A percentile compares a stretch with the other conserved stretches of the same genome.
Evolutionary conservation across 2,888 invertebrate species (phyloP).

Genomic region (Sialis fuliginosa): DNA sequence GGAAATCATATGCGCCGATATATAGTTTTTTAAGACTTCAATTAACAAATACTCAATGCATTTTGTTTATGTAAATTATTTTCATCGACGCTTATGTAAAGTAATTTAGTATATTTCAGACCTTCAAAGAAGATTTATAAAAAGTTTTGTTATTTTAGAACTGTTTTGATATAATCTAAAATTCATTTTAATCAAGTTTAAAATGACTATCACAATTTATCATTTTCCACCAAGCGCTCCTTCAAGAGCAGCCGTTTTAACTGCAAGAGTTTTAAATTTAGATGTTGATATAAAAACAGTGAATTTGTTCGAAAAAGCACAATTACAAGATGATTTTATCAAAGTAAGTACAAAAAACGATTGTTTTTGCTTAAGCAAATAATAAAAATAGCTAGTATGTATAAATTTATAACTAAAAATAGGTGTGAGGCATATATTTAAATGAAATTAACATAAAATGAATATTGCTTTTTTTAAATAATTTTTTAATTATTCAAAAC

Average conservation of each 20-base stretch:
- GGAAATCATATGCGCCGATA: too few relatives aligned
- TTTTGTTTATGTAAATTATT: too few relatives aligned
- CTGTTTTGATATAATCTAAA: too few relatives aligned
- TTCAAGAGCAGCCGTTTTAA: conserved; percentile 39
- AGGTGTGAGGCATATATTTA: not conserved
- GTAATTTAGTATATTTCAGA: too few relatives aligned
- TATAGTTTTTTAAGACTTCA: too few relatives aligned
- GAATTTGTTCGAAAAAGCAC: conserved; percentile 38
- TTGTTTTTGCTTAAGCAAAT: too few relatives aligned
- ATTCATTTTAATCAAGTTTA: too few relatives aligned
- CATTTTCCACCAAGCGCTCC: conserved; percentile 43
- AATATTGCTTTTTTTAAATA: not conserved
- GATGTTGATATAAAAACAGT: conserved; percentile 32
- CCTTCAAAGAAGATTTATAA: too few relatives aligned
- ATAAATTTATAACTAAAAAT: not conserved
- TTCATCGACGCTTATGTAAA: too few relatives aligned
- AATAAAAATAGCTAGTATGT: too few relatives aligned
- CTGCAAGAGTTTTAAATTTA: conserved; percentile 36
- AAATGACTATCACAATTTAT: conserved; percentile 29
- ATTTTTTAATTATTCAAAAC: not conserved
- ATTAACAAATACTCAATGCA: too few relatives aligned
- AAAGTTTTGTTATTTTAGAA: too few relatives aligned
- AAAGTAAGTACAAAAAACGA: conserved; percentile 16
- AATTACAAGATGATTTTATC: conserved; percentile 32
- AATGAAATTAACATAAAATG: not conserved